Evolutionary conservation across 92 coral and sea anemone species (phyloP).

Genomic region (Porites rus): DNA sequence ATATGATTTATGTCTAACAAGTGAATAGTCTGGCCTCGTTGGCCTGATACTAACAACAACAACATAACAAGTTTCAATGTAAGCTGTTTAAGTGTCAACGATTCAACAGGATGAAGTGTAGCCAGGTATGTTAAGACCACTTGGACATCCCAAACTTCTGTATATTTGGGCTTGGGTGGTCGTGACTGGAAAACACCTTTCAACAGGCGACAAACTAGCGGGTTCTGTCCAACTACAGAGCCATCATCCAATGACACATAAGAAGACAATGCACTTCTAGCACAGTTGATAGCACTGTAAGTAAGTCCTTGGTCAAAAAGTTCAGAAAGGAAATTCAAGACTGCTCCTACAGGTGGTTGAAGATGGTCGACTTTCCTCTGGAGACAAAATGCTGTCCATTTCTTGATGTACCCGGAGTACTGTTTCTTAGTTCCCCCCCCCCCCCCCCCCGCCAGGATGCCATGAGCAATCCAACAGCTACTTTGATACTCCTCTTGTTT

Average conservation of each 20-base stretch:
- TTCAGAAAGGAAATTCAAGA: conserved; percentile 43
- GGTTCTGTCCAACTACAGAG: conserved; percentile 36
- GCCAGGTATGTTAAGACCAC: conserved; percentile 33
- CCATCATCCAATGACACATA: conserved; percentile 26
- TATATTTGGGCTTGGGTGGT: conserved; percentile 40
- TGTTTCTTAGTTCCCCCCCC: conserved; percentile 56
- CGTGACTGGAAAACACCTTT: conserved; percentile 37
- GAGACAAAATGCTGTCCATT: conserved; percentile 67
- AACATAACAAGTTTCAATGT: conserved; percentile 45
- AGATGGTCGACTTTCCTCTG: conserved; percentile 41
- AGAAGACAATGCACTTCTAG: conserved; percentile 46
- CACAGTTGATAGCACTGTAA: conserved; percentile 45
- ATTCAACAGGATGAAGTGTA: conserved; percentile 38
- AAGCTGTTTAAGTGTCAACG: conserved; percentile 27
- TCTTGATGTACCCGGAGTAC: conserved; percentile 29
- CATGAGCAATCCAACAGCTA: conserved; percentile 56
- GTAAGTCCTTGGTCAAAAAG: conserved; percentile 42
- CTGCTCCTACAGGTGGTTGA: conserved; percentile 43
- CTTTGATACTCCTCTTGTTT: conserved; percentile 55
- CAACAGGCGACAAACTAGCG: conserved; percentile 7
- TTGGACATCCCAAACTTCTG: conserved; percentile 57
- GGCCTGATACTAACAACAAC: conserved; percentile 35
- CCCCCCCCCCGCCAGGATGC: conserved; percentile 54
- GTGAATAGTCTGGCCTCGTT: conserved; percentile 37
- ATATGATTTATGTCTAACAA: conserved; percentile 27